Evolutionary conservation across 2,113 vertebrate genomes (phyloP), one percentile per base, ranked within the genome.

Genomic region (Zingel zingel): DNA sequence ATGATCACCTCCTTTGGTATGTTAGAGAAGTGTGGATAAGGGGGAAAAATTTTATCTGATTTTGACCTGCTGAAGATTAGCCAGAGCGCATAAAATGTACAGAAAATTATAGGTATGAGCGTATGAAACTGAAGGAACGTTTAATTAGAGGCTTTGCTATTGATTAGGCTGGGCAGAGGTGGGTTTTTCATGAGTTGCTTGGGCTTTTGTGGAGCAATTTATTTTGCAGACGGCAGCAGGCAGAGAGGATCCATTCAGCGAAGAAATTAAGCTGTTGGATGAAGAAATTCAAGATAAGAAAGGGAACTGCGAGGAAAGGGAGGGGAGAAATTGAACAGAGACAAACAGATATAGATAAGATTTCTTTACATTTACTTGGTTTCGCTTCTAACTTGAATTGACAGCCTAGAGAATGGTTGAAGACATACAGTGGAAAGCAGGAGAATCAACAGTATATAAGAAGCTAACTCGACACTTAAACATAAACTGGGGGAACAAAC

Each of bases 121-220:
- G 23, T 79, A 88, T 89, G 83, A 91, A 90, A 89, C 77, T 83
- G 85, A 88, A 90, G 82, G 63, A 91, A 77, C 48, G 16, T 91
- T 94, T 91, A 90, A 92, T 91, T 93, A 89, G 85, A 82, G 73
- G 75, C 84, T 79, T 89, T 78, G 81, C 81, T 89, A 88, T 89
- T 91, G 90, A 93, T 93, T 89, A 86, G 80, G 65, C 36, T 71
- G 79, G 88, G 82, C 86, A 82, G 75, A 87, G 83, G 85, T 86
- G 81, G 80, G 72, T 73, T 80, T 91, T 90, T 88, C 80, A 90
- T 81, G 88, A 76, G 83, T 77, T 86, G 81, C 77, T 81, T 63
- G 57, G 83, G 82, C 84, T 90, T 86, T 82, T 87, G 81, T 81
- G 81, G 69, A 81, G 75, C 80, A 65, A 87, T 93, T 90, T 89